A percentile compares a stretch with the other conserved stretches of the same genome.
Evolutionary conservation across 1,140 invertebrate species (phyloP).

Genomic region (Orchesella cincta): DNA sequence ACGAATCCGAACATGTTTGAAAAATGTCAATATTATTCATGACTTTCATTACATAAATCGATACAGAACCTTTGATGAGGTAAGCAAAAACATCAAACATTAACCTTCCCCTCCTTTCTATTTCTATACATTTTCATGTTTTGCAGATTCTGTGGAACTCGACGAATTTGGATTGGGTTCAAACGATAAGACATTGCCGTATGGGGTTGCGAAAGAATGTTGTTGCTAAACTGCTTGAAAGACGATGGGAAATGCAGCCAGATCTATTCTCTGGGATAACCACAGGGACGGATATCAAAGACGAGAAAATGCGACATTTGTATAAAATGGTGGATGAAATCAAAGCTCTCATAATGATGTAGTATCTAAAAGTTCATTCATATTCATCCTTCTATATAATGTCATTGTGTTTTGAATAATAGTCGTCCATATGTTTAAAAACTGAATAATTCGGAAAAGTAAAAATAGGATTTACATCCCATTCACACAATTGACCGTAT

Average conservation of each 20-base stretch:
- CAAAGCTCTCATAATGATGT: slow-evolving; percentile 34
- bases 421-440: too few species aligned
- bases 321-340: slow-evolving; percentile 51
- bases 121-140: slow-evolving; percentile 25
- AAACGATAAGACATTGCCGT: slow-evolving; percentile 40
- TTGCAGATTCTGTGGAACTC: slow-evolving; percentile 46
- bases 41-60: slow-evolving; percentile 49
- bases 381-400: too few species aligned
- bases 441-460: too few species aligned
- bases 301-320: slow-evolving; percentile 21
- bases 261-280: slow-evolving; percentile 22
- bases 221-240: slow-evolving; percentile 40
- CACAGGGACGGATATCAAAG: background rate
- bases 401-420: too few species aligned
- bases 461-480: too few species aligned
- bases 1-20: slow-evolving; percentile 41
- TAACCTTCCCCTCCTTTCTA: background rate
- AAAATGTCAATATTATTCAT: slow-evolving; percentile 42
- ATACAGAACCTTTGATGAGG: slow-evolving; percentile 49
- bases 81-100: slow-evolving; percentile 13
- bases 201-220: slow-evolving; percentile 47
- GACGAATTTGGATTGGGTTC: slow-evolving; percentile 44
- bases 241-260: slow-evolving; percentile 46
- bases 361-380: background rate
- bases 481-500: too few species aligned